Evolutionary conservation across 2,888 invertebrate genomes (phyloP).

Genomic region (Agapostemon virescens): DNA sequence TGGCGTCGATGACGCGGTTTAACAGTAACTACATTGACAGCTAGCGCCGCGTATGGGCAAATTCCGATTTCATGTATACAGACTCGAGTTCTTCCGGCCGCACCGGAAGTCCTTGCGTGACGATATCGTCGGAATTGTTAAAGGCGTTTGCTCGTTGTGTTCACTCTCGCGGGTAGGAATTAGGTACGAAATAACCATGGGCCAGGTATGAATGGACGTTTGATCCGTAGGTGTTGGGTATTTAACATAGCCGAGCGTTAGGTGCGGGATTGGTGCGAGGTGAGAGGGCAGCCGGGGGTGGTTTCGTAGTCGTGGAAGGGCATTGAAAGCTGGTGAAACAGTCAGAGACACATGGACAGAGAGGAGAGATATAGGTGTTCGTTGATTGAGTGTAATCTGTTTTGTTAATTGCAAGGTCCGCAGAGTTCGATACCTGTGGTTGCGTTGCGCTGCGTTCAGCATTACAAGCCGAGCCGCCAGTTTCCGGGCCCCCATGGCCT

Average conservation of each 20-base stretch:
- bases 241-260: constrained; percentile 22
- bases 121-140: background rate
- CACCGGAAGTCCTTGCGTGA: background rate
- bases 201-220: background rate
- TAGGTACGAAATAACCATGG: background rate
- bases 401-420: constrained; percentile 79
- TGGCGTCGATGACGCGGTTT: too few relatives aligned
- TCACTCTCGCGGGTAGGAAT: background rate
- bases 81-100: background rate
- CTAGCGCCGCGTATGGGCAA: too few relatives aligned
- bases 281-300: background rate
- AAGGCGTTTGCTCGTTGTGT: background rate
- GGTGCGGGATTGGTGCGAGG: background rate
- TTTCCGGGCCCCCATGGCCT: constrained; percentile 19
- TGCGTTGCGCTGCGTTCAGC: constrained; percentile 72
- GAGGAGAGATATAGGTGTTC: constrained; percentile 66
- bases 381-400: constrained; percentile 79
- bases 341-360: constrained; percentile 36
- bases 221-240: constrained; percentile 16
- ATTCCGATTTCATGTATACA: too few relatives aligned
- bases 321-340: constrained; percentile 54
- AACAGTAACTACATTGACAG: too few relatives aligned
- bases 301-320: constrained; percentile 10
- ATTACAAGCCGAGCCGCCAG: constrained; percentile 60
- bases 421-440: constrained; percentile 76